Evolutionary conservation across 92 coral and sea anemone genomes (phyloP).

Genomic region (Ricordea florida): DNA sequence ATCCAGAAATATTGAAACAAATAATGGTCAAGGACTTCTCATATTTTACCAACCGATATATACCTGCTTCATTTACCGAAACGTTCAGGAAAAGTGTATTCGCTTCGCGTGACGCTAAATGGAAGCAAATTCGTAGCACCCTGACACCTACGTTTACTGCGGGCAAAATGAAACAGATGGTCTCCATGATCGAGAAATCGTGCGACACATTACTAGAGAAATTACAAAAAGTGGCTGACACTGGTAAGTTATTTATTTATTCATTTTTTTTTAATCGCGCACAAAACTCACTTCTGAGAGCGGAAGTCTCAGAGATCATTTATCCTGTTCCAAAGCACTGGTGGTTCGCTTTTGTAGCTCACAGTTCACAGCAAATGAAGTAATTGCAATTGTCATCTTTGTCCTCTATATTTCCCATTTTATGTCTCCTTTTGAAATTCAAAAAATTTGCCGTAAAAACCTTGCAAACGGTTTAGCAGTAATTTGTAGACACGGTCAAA

Average conservation of each 20-base stretch:
- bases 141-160: slow-evolving; percentile 56
- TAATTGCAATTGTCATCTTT: too few species aligned
- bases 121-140: slow-evolving; percentile 67
- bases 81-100: too few species aligned
- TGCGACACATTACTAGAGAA: slow-evolving; percentile 48
- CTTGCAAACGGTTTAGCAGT: too few species aligned
- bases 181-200: slow-evolving; percentile 64
- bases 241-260: slow-evolving; percentile 42
- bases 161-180: slow-evolving; percentile 53
- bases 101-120: slow-evolving; percentile 49
- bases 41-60: slow-evolving; percentile 55
- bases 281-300: neutral
- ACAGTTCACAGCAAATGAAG: too few species aligned
- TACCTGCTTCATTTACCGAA: too few species aligned
- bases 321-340: too few species aligned
- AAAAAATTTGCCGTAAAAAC: too few species aligned
- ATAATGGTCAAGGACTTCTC: slow-evolving; percentile 55
- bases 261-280: too few species aligned
- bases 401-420: too few species aligned
- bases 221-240: slow-evolving; percentile 55
- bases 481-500: too few species aligned
- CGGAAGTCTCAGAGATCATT: neutral
- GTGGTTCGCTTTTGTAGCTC: too few species aligned
- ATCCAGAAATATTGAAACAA: slow-evolving; percentile 70
- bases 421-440: too few species aligned